These are phyloP conservation scores for Halictus quadricinctus DNA, from an alignment of 2,888 invertebrate genomes.

Conservation along the genomic window DNA sequence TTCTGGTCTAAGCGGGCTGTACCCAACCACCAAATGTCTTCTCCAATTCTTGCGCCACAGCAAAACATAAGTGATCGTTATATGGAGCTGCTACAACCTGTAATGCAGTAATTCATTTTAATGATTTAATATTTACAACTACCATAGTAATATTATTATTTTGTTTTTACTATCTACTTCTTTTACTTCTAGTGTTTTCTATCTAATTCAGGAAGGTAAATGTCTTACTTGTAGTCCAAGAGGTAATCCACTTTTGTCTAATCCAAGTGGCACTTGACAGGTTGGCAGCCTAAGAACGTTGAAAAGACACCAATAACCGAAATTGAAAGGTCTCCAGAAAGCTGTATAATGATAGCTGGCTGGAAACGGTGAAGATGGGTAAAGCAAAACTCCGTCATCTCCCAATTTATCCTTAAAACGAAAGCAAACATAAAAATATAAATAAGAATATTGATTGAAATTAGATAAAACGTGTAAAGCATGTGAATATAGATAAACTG, in stretches of 20 bases:
- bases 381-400: slow-evolving; percentile 91
- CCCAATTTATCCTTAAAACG: slow-evolving; percentile 86
- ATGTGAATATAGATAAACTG: neutral
- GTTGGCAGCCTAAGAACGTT: slow-evolving; percentile 92
- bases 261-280: slow-evolving; percentile 92
- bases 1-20: slow-evolving; percentile 83
- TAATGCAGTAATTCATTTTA: slow-evolving; percentile 1
- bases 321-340: slow-evolving; percentile 91
- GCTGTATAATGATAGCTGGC: slow-evolving; percentile 93
- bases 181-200: neutral
- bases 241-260: slow-evolving; percentile 88
- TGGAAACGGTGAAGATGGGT: slow-evolving; percentile 90
- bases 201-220: neutral
- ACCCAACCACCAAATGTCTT: slow-evolving; percentile 88
- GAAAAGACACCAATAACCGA: slow-evolving; percentile 92
- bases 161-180: neutral
- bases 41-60: slow-evolving; percentile 89
- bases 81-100: slow-evolving; percentile 87
- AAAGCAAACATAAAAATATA: neutral
- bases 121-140: neutral
- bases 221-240: slow-evolving; percentile 88
- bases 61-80: slow-evolving; percentile 89
- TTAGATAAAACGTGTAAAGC: neutral
- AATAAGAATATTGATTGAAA: neutral
- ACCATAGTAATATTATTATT: neutral